A percentile compares a stretch with the other conserved stretches of the same genome.
These are phyloP conservation scores for Bursaphelenchus mucronatus DNA, from an alignment of 1,140 invertebrate genomes.

Conservation along the genomic window DNA sequence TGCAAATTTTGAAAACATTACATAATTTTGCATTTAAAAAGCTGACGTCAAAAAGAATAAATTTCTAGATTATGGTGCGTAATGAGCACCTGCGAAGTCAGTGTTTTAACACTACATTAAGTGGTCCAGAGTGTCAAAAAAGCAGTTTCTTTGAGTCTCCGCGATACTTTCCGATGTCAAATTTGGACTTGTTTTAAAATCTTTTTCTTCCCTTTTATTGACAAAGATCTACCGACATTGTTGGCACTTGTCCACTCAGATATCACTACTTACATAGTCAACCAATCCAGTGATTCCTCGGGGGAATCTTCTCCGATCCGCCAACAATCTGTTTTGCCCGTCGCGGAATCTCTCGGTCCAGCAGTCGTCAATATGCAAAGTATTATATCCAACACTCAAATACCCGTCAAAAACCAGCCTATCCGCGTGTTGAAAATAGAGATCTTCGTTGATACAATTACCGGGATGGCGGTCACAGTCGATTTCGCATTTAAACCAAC, in stretches of 20 bases:
- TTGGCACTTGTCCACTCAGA: background rate
- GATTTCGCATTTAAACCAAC: slow-evolving; percentile 83
- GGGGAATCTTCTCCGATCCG: slow-evolving; percentile 43
- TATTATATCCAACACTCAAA: slow-evolving; percentile 43
- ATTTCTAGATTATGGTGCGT: background rate
- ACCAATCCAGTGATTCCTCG: slow-evolving; percentile 41
- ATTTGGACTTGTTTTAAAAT: background rate
- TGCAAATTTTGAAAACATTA: no score
- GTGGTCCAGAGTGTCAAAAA: background rate
- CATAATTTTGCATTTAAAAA: no score
- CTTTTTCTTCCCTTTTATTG: background rate
- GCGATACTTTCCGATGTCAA: background rate
- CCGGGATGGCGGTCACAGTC: slow-evolving; percentile 68
- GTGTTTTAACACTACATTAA: no score
- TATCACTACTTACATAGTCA: slow-evolving; percentile 38
- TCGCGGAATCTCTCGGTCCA: slow-evolving; percentile 41
- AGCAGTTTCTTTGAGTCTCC: background rate
- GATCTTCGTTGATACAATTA: slow-evolving; percentile 50
- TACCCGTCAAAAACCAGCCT: slow-evolving; percentile 44
- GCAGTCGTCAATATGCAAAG: slow-evolving; percentile 53
- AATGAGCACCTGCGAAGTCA: no score
- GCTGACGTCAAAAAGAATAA: slow-evolving; percentile 7
- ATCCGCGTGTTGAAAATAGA: slow-evolving; percentile 50
- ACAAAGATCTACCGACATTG: no score
- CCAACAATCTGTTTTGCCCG: slow-evolving; percentile 22